phyloP scores from a whole-genome alignment of 2,888 invertebrate genomes.

The Ceramica pisi region DNA sequence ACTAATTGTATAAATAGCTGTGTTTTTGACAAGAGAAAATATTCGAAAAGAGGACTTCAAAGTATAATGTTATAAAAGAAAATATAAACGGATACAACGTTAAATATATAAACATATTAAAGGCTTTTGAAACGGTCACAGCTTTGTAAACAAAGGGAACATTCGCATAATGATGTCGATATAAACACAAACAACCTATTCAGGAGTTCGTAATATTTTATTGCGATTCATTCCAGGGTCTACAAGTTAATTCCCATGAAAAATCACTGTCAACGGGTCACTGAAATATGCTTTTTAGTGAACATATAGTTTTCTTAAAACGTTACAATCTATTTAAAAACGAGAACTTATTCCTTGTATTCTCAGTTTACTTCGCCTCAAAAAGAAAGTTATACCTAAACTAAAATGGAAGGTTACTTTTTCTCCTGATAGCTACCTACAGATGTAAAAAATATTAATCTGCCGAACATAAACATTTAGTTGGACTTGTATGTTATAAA shows the following conservation, averaged over 20 bases:
- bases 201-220: neutral
- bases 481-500: neutral
- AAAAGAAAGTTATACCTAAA: no score
- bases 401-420: no score
- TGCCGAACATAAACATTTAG: neutral
- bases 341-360: no score
- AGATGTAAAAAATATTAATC: no score
- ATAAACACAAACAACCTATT: conserved; percentile 27
- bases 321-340: no score
- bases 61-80: conserved; percentile 64
- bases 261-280: neutral
- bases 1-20: conserved; percentile 35
- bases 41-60: conserved; percentile 61
- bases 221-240: neutral
- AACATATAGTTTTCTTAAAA: neutral
- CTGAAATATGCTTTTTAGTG: neutral
- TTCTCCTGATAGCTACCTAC: neutral
- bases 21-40: conserved; percentile 53
- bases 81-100: conserved; percentile 65
- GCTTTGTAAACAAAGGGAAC: conserved; percentile 66
- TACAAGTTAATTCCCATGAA: neutral
- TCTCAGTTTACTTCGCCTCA: no score
- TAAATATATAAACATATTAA: conserved; percentile 66
- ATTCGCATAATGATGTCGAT: conserved; percentile 62
- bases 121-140: conserved; percentile 63